phyloP scores from a whole-genome alignment of 2,797 vertebrate species.

The Eutrigla gurnardus region DNA sequence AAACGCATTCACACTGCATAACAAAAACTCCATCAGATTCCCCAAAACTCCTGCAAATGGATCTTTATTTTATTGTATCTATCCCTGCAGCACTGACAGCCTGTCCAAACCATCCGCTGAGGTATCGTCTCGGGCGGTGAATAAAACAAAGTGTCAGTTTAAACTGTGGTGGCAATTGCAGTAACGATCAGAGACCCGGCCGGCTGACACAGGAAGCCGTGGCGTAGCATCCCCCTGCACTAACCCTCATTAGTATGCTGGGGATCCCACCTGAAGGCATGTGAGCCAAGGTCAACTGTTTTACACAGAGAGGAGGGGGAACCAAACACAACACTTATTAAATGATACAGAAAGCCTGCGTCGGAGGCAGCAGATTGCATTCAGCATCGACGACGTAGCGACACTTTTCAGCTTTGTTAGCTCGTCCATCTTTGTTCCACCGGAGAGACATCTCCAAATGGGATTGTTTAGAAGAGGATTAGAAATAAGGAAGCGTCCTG shows the following conservation, averaged over 20 bases:
- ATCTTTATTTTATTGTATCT: conserved; percentile 27
- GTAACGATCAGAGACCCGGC: conserved; percentile 60
- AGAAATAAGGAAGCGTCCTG: conserved; percentile 61
- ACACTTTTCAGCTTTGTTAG: conserved; percentile 58
- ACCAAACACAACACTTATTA: conserved; percentile 55
- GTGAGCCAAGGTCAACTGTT: conserved; percentile 80
- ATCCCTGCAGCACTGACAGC: conserved; percentile 22
- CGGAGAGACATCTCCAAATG: conserved; percentile 35
- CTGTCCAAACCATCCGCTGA: conserved; percentile 29
- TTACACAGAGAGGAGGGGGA: conserved; percentile 56
- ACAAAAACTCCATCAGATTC: conserved; percentile 22
- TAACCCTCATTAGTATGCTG: conserved; percentile 78
- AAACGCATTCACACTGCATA: neutral
- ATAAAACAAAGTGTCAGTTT: conserved; percentile 51
- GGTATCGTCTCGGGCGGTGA: conserved; percentile 29
- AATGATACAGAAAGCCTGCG: conserved; percentile 41
- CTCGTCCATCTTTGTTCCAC: conserved; percentile 58
- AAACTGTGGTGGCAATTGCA: conserved; percentile 51
- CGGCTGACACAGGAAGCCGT: conserved; percentile 47
- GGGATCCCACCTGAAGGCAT: conserved; percentile 73
- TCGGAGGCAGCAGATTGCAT: conserved; percentile 42
- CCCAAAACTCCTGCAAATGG: conserved; percentile 15
- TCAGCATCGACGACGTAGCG: conserved; percentile 33
- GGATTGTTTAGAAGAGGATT: conserved; percentile 68
- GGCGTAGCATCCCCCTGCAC: conserved; percentile 66